Evolutionary conservation across 2,797 vertebrate species (phyloP), one percentile per base, ranked within the genome.

Genomic region (Notoglanidium macrostoma): DNA sequence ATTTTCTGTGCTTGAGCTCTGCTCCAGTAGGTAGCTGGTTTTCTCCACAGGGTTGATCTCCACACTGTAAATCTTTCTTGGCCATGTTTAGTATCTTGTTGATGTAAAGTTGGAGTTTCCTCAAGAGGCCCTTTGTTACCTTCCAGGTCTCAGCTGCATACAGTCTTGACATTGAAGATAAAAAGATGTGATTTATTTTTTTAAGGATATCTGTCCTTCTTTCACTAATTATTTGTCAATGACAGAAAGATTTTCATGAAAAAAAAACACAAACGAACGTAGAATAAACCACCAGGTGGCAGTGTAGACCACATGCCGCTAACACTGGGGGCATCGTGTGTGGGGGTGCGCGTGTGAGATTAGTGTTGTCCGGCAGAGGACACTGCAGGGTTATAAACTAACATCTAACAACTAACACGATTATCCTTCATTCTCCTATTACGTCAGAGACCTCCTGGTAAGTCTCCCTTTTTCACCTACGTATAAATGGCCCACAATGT

Each of bases 291-390:
- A 87, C 46, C 59, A 65, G 86, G 57, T 80, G 83, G 83, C 65
- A 80, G 44, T 80, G 35, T 73, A 79, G 74, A 40, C 83, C 76
- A 88, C 21, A 63, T 61, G n/a, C 76, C 63, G 55, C 76, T 29
- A 17, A 10, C n/a, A 57, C 49, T 21, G 32, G 12, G 7, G 1
- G 35, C 0, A 0, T 21, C 29, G 49, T 78, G 51, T 8, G n/a
- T 32, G 1, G 35, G 29, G 29, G 15, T 32, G n/a, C 35, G 55
- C 7, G 57, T 61, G 35, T 44, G 23, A 35, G 29, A 26, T 57
- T 70, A 9, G 0, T 55, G 61, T 3, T 65, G 77, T 26, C 84
- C 87, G 86, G 78, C 35, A 88, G 87, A 83, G 87, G 84, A 35
- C 84, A 80, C 57, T 61, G 14, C 32, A 59, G 35, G 3, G 65